Evolutionary conservation across 1,140 invertebrate genomes (phyloP).

Genomic region (Sarcophaga peregrina): DNA sequence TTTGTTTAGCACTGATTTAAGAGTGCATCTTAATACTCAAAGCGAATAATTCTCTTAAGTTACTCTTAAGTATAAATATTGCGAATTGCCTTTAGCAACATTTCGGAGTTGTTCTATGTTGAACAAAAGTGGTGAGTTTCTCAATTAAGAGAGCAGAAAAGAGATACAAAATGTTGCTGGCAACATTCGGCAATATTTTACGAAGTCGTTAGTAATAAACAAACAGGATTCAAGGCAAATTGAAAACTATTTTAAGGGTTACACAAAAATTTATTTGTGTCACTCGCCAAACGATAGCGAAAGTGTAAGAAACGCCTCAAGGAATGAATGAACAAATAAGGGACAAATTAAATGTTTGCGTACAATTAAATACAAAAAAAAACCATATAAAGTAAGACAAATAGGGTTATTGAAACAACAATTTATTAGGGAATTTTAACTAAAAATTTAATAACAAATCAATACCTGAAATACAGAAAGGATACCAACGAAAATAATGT

Average conservation of each 20-base stretch:
- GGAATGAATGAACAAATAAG: background rate
- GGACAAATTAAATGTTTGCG: background rate
- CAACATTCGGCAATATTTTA: slow-evolving; percentile 28
- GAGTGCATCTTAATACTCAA: background rate
- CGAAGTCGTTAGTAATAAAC: background rate
- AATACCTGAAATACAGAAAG: too few relatives aligned
- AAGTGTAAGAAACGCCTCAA: slow-evolving; percentile 38
- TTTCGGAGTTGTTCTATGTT: background rate
- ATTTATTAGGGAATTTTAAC: too few relatives aligned
- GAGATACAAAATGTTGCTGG: background rate
- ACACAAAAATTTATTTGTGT: slow-evolving; percentile 41
- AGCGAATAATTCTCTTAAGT: too few relatives aligned
- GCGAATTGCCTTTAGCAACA: slow-evolving; percentile 30
- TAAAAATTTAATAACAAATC: too few relatives aligned
- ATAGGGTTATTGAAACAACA: too few relatives aligned
- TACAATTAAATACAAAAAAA: too few relatives aligned
- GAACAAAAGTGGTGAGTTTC: slow-evolving; percentile 11
- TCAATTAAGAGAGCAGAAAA: background rate
- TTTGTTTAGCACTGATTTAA: background rate
- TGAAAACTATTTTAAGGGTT: slow-evolving; percentile 25
- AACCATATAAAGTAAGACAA: too few relatives aligned
- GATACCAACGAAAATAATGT: too few relatives aligned
- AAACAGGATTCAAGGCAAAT: background rate
- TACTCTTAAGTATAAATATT: too few relatives aligned
- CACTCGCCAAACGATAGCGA: slow-evolving; percentile 45